phyloP scores from a whole-genome alignment of 2,888 invertebrate species.

The Alentia gelatinosa region DNA sequence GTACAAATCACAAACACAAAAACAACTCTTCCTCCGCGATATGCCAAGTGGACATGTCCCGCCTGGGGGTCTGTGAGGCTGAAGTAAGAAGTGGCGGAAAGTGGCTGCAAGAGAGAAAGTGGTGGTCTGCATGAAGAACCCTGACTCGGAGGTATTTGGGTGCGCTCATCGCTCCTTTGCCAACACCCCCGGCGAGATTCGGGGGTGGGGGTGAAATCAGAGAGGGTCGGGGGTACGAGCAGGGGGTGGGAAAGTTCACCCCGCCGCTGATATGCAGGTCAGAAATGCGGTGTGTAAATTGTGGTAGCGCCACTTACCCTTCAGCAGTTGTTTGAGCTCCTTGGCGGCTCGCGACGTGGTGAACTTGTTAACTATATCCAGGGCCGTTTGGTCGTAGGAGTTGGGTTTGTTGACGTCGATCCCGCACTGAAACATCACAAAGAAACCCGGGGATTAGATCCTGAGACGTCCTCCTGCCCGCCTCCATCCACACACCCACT shows the following conservation, averaged over 20 bases:
- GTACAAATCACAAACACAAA: too few relatives aligned
- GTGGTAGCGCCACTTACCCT: conserved; percentile 77
- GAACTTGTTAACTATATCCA: conserved; percentile 81
- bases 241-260: conserved; percentile 10
- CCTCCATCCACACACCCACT: background rate
- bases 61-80: too few relatives aligned
- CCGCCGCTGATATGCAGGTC: background rate
- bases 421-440: conserved; percentile 78
- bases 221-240: background rate
- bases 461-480: background rate
- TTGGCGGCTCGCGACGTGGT: conserved; percentile 80
- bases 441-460: background rate
- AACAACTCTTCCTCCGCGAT: too few relatives aligned
- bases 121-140: background rate
- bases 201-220: background rate
- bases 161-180: background rate
- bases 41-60: too few relatives aligned
- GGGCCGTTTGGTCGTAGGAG: conserved; percentile 81
- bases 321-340: conserved; percentile 81
- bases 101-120: background rate
- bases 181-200: background rate
- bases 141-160: background rate
- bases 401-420: conserved; percentile 81
- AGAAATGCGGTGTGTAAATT: background rate
- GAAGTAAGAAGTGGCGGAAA: background rate